Conservation (phyloP, 2,888 invertebrate species). For the Cerceris ruficornis region DNA sequence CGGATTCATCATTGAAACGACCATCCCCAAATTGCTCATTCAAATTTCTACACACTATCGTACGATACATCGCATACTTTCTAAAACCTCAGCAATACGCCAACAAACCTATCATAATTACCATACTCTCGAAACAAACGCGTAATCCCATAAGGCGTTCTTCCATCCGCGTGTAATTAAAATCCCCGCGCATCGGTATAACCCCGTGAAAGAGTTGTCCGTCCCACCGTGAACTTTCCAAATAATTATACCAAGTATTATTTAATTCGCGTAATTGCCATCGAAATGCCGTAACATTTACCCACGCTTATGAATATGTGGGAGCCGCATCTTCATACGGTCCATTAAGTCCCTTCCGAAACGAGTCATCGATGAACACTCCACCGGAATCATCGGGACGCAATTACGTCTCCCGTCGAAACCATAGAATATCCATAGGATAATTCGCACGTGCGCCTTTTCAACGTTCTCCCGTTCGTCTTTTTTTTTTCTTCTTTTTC, state of each 20-base stretch:
- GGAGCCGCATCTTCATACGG: not conserved
- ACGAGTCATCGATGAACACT: not conserved
- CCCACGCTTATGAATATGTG: not conserved
- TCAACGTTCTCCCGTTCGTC: slow-evolving; percentile 14
- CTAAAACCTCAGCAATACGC: slow-evolving; percentile 25
- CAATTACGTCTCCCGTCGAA: too few species aligned
- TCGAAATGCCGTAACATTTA: slow-evolving; percentile 29
- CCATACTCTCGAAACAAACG: slow-evolving; percentile 6
- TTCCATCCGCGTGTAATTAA: slow-evolving; percentile 48
- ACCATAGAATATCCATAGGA: not conserved
- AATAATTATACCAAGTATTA: slow-evolving; percentile 62
- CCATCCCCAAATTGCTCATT: too few species aligned
- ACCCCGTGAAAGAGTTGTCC: slow-evolving; percentile 13
- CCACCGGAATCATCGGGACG: too few species aligned
- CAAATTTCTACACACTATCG: too few species aligned
- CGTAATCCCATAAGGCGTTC: slow-evolving; percentile 41
- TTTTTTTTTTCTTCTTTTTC: not conserved
- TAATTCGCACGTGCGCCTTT: slow-evolving; percentile 47
- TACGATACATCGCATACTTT: slow-evolving; percentile 22
- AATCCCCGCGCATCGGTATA: slow-evolving; percentile 32
- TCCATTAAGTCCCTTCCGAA: not conserved
- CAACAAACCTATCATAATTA: slow-evolving; percentile 39
- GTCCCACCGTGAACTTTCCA: slow-evolving; percentile 53
- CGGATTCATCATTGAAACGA: not conserved
- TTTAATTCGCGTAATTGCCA: slow-evolving; percentile 59